Conservation (phyloP, 2,888 invertebrate genomes). For the Drosophila eohydei region DNA sequence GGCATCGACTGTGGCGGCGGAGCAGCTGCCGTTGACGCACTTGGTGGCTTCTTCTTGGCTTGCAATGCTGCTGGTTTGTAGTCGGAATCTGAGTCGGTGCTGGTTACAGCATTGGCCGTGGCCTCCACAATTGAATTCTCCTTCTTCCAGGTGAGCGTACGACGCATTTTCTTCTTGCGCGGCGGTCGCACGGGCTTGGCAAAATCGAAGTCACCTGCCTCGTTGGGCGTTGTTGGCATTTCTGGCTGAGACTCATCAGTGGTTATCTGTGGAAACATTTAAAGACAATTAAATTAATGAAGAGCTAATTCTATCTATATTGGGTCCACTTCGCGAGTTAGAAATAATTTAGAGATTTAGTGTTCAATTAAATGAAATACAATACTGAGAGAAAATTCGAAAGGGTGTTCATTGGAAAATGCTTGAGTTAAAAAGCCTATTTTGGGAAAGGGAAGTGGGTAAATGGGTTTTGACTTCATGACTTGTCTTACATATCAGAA, state of each 20-base stretch:
- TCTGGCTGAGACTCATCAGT: slow-evolving; percentile 79
- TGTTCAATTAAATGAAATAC: neutral
- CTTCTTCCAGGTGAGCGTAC: slow-evolving; percentile 75
- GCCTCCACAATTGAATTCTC: slow-evolving; percentile 76
- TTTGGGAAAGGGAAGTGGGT: too few species aligned
- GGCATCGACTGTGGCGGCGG: neutral
- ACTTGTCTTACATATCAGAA: neutral
- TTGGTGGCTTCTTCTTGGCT: slow-evolving; percentile 53
- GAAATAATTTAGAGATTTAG: neutral
- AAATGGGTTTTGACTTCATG: neutral
- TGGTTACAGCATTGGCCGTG: slow-evolving; percentile 63
- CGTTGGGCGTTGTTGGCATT: slow-evolving; percentile 20
- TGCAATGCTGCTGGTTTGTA: slow-evolving; percentile 39
- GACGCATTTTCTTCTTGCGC: slow-evolving; percentile 81
- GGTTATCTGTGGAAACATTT: slow-evolving; percentile 55
- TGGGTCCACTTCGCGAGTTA: neutral
- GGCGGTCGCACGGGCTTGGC: slow-evolving; percentile 68
- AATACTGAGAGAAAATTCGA: neutral
- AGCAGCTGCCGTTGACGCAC: neutral
- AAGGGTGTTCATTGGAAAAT: neutral
- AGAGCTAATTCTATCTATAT: neutral
- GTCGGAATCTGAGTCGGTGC: slow-evolving; percentile 82
- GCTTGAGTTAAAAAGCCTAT: neutral
- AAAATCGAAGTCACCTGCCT: slow-evolving; percentile 64
- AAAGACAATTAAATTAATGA: neutral